These are phyloP conservation scores for Psix sp. DNA, from an alignment of 1,140 invertebrate genomes.

Conservation along the genomic window DNA sequence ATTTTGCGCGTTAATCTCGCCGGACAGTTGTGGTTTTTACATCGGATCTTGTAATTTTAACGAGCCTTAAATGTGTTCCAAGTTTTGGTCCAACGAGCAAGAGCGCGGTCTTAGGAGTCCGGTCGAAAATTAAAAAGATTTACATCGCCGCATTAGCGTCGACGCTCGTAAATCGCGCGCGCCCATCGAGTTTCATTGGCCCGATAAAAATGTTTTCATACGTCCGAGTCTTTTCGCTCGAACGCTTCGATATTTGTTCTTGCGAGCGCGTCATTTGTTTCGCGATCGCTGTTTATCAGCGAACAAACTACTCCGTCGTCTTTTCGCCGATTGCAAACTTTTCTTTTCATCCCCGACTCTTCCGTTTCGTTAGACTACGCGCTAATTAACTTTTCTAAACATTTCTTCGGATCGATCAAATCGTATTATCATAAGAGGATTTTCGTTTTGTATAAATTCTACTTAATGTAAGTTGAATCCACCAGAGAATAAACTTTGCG, in stretches of 20 bases:
- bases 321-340: too few species aligned
- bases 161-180: slow-evolving; percentile 10
- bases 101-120: slow-evolving; percentile 27
- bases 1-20: slow-evolving; percentile 7
- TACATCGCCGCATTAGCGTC: slow-evolving; percentile 38
- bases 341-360: too few species aligned
- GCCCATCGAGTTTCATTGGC: slow-evolving; percentile 16
- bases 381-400: slow-evolving; percentile 10
- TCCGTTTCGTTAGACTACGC: too few species aligned
- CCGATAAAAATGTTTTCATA: slow-evolving; percentile 25
- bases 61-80: slow-evolving; percentile 25
- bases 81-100: slow-evolving; percentile 36
- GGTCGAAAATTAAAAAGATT: slow-evolving; percentile 46
- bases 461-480: slow-evolving; percentile 9
- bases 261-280: too few species aligned
- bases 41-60: slow-evolving; percentile 28
- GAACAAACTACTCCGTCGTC: too few species aligned
- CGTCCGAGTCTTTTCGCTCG: too few species aligned
- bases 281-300: too few species aligned
- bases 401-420: slow-evolving; percentile 2
- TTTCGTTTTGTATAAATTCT: slow-evolving; percentile 11
- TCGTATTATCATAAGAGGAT: slow-evolving; percentile 18
- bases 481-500: background rate
- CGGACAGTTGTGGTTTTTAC: slow-evolving; percentile 4
- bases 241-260: background rate